Evolutionary conservation across 2,113 vertebrate genomes (phyloP), one percentile per base, ranked within the genome.

Genomic region (Halcyon malimbica): DNA sequence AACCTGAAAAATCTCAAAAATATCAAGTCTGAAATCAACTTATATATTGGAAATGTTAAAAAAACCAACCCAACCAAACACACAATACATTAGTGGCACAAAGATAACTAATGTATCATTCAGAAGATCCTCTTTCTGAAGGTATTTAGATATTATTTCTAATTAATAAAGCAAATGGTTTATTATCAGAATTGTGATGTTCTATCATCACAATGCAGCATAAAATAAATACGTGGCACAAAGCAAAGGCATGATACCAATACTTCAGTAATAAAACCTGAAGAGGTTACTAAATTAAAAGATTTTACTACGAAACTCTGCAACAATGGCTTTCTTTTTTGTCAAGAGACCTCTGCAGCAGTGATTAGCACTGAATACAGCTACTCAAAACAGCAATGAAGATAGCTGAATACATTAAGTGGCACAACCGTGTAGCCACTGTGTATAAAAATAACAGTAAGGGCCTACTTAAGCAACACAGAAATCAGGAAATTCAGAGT

Each of bases 401-500:
- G 31, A 53, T 5, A 86, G 62, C 44, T 25, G 41, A 63, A 75
- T 25, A 50, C 48, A 53, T 3, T 3, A 11, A 75, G 29, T 15
- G 63, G 57, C 46, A 86, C 46, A 75, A 83, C 21, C 5, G 5
- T 10, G 59, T 51, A 94, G 68, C 90, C 62, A 65, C 41, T 70
- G n/a, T 11, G 25, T 29, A 23, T 41, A 68, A 86, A 90, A 84
- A 33, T 31, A 92, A 89, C 14, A 73, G 44, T 79, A 87, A 76
- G 48, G 65, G 54, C 77, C 75, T 88, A 88, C 15, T 81, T 20
- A 79, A 83, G 83, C 78, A 94, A 93, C 65, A 94, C 5, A 92
- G 89, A 91, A 93, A 89, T 75, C 76, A 93, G 79, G 68, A 91
- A 95, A 95, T 94, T 87, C 86, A 93, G 97, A 97, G 96, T 96